Evolutionary conservation across 1,140 invertebrate genomes (phyloP).

Genomic region (Drosophila sturtevanti): DNA sequence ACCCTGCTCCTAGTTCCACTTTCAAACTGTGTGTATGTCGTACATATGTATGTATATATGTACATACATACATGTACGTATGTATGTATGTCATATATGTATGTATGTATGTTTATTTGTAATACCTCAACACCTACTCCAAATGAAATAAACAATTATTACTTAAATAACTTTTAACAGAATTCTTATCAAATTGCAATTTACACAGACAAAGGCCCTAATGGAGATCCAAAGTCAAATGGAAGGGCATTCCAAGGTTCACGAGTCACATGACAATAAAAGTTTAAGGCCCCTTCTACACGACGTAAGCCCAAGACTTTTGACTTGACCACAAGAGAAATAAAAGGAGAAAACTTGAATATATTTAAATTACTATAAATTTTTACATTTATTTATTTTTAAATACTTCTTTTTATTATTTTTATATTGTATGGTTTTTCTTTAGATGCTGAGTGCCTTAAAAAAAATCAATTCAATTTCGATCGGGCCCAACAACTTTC

Average conservation of each 20-base stretch:
- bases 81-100: no score
- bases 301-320: background rate
- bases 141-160: background rate
- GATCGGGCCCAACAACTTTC: constrained; percentile 30
- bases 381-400: constrained; percentile 48
- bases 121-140: background rate
- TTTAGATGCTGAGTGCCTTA: constrained; percentile 25
- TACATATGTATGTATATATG: no score
- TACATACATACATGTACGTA: no score
- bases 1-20: background rate
- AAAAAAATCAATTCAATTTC: constrained; percentile 24
- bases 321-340: background rate
- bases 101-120: no score
- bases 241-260: background rate
- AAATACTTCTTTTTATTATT: constrained; percentile 26
- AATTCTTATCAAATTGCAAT: background rate
- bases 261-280: background rate
- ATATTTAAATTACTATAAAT: constrained; percentile 18
- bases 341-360: no score
- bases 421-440: constrained; percentile 25
- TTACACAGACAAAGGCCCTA: background rate
- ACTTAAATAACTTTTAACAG: background rate
- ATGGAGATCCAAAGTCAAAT: background rate
- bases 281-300: background rate
- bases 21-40: background rate